phyloP scores from a whole-genome alignment of 1,140 invertebrate species.

The Diuraphis noxia region DNA sequence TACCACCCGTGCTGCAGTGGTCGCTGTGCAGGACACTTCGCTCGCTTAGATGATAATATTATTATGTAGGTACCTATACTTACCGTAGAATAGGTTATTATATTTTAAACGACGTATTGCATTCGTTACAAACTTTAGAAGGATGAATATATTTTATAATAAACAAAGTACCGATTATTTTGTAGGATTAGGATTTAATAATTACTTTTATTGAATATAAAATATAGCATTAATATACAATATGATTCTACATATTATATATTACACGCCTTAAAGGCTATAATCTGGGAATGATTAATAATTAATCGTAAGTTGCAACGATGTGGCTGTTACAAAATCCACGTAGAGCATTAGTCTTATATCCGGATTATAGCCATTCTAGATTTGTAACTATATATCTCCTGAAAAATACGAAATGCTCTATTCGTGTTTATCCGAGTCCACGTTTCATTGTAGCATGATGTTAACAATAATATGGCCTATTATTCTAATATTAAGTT shows the following conservation, averaged over 20 bases:
- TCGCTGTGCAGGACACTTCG: no score
- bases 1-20: not conserved
- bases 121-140: not conserved
- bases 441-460: no score
- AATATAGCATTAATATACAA: not conserved
- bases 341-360: not conserved
- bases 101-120: not conserved
- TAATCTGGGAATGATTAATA: not conserved
- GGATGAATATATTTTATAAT: not conserved
- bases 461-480: not conserved
- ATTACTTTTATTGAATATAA: not conserved
- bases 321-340: not conserved
- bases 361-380: not conserved
- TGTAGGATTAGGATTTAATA: not conserved
- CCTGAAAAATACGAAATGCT: not conserved
- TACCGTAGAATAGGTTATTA: no score
- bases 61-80: not conserved
- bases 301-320: not conserved
- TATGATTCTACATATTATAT: no score
- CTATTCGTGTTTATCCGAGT: not conserved
- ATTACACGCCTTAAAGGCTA: no score
- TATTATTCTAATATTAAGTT: not conserved
- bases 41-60: not conserved
- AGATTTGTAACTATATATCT: not conserved
- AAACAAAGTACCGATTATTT: not conserved